Evolutionary conservation across 2,797 vertebrate genomes (phyloP).

Genomic region (Squalus acanthias): DNA sequence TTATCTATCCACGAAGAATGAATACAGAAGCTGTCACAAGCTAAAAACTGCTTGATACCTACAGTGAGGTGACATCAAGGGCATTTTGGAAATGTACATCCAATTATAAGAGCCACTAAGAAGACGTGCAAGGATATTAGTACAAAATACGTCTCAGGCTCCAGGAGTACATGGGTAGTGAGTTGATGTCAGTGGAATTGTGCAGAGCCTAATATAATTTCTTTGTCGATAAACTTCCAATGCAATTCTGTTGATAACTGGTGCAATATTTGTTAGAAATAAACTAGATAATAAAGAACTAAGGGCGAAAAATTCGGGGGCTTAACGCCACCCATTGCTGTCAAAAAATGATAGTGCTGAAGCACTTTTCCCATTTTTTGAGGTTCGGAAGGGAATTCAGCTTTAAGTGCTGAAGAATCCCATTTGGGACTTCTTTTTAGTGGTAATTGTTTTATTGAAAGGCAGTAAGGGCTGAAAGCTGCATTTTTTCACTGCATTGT

Average conservation of each 20-base stretch:
- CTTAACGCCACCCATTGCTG: too few species aligned
- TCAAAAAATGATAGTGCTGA: too few species aligned
- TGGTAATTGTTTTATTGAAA: too few species aligned
- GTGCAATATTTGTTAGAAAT: background rate
- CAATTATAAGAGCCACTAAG: background rate
- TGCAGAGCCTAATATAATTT: background rate
- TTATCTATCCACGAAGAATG: background rate
- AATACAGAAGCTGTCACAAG: background rate
- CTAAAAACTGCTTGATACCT: background rate
- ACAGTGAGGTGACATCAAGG: slow-evolving; percentile 4
- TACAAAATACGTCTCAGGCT: background rate
- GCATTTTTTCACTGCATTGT: too few species aligned
- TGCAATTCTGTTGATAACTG: background rate
- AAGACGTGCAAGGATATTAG: background rate
- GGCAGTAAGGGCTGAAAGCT: too few species aligned
- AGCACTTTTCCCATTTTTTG: too few species aligned
- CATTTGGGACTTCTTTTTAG: too few species aligned
- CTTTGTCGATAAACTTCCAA: background rate
- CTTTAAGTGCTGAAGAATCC: too few species aligned
- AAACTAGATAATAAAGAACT: background rate
- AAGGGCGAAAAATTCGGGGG: too few species aligned
- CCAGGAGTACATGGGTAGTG: background rate
- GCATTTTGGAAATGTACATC: background rate
- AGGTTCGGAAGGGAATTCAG: too few species aligned
- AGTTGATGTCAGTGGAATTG: background rate